Conservation (phyloP, 1,140 invertebrate genomes). For the Drosophila jambulina region DNA sequence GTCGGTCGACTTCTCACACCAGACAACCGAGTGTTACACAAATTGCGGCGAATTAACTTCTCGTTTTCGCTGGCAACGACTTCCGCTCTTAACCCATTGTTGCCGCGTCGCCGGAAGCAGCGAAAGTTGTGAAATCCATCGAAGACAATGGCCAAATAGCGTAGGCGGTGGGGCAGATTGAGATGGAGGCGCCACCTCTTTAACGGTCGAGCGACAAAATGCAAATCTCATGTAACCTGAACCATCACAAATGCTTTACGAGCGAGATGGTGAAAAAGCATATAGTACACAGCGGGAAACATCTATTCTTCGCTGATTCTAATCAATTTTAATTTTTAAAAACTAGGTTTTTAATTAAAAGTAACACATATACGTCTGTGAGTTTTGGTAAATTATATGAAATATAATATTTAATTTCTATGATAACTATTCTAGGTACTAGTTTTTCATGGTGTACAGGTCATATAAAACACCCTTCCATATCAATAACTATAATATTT, state of each 20-base stretch:
- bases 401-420: neutral
- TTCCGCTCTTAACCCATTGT: conserved; percentile 75
- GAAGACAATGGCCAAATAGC: conserved; percentile 29
- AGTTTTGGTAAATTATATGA: no score
- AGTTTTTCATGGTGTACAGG: neutral
- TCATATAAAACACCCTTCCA: neutral
- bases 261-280: conserved; percentile 23
- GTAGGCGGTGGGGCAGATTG: conserved; percentile 1
- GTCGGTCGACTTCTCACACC: conserved; percentile 50
- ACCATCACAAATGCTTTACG: conserved; percentile 47
- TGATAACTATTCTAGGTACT: neutral
- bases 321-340: neutral
- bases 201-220: conserved; percentile 54
- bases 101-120: conserved; percentile 66
- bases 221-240: conserved; percentile 62
- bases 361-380: neutral
- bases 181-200: conserved; percentile 25
- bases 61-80: conserved; percentile 67
- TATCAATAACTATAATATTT: neutral
- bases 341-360: neutral
- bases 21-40: conserved; percentile 41
- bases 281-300: conserved; percentile 1
- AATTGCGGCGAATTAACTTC: conserved; percentile 78
- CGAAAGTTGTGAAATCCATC: conserved; percentile 80
- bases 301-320: neutral